Evolutionary conservation across 2,888 invertebrate genomes (phyloP).

Genomic region (Andrena bucephala): DNA sequence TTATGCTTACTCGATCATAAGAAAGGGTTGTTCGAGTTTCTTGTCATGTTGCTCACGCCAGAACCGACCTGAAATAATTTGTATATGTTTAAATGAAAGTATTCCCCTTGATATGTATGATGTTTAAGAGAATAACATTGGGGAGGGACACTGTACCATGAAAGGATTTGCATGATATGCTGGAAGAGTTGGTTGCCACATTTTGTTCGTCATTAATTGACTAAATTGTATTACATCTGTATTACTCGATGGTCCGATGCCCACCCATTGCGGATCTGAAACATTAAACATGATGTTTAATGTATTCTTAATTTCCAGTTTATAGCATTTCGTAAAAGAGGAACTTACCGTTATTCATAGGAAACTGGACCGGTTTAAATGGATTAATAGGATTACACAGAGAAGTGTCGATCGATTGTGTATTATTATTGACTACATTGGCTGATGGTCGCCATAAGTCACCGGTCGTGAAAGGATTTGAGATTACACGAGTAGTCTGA

Average conservation of each 20-base stretch:
- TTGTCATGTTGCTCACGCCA: slow-evolving; percentile 80
- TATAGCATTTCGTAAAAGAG: slow-evolving; percentile 10
- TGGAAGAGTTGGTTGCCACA: slow-evolving; percentile 83
- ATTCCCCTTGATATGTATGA: too few relatives aligned
- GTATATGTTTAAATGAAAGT: slow-evolving; percentile 5
- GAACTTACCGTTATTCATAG: slow-evolving; percentile 80
- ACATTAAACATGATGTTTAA: slow-evolving; percentile 27
- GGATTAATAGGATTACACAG: slow-evolving; percentile 82
- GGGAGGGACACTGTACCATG: slow-evolving; percentile 76
- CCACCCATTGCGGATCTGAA: slow-evolving; percentile 81
- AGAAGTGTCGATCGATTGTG: slow-evolving; percentile 78
- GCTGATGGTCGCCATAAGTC: slow-evolving; percentile 81
- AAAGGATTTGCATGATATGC: slow-evolving; percentile 85
- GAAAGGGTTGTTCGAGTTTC: slow-evolving; percentile 88
- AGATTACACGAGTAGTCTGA: slow-evolving; percentile 79
- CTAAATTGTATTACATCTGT: slow-evolving; percentile 83
- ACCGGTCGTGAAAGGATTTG: slow-evolving; percentile 80
- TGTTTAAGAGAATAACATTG: too few relatives aligned
- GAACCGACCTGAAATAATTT: slow-evolving; percentile 79
- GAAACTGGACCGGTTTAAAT: slow-evolving; percentile 79
- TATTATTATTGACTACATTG: slow-evolving; percentile 81
- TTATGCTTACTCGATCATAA: slow-evolving; percentile 85
- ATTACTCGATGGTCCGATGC: slow-evolving; percentile 79
- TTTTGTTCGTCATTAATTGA: slow-evolving; percentile 83
- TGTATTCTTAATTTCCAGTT: background rate